These are phyloP conservation scores for Petaurus breviceps DNA, from an alignment of 2,113 vertebrate genomes.

Conservation along the genomic window DNA sequence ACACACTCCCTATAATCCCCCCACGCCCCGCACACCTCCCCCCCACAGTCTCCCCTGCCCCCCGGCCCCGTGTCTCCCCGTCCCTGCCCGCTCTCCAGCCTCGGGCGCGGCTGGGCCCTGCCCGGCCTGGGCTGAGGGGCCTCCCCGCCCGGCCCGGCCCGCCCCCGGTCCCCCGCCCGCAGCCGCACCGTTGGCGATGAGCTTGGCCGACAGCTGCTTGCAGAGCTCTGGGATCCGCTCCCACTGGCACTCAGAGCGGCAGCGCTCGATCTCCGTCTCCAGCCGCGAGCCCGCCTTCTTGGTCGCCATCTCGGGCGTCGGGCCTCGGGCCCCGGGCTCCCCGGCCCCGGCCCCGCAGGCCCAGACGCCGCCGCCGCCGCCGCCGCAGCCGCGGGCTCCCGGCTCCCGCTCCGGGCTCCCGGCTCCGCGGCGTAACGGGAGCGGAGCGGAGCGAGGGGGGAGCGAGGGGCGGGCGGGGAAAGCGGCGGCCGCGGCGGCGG, in stretches of 20 bases:
- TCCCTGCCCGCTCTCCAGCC: conserved; percentile 20
- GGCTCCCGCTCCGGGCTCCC: conserved; percentile 52
- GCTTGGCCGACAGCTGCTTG: conserved; percentile 92
- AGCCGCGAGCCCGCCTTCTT: conserved; percentile 94
- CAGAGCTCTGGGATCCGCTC: conserved; percentile 94
- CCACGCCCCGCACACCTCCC: not conserved
- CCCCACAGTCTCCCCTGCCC: not conserved
- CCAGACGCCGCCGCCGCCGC: conserved; percentile 52
- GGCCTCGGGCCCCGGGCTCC: conserved; percentile 40
- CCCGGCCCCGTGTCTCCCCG: not conserved
- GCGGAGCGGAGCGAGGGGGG: conserved; percentile 64
- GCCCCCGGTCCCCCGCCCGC: conserved; percentile 6
- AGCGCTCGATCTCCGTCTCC: conserved; percentile 95
- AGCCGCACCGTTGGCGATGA: conserved; percentile 89
- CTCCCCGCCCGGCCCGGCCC: not conserved
- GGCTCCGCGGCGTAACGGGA: conserved; percentile 77
- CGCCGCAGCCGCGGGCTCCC: conserved; percentile 24
- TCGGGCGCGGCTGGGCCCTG: not conserved
- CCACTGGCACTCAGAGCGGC: conserved; percentile 93
- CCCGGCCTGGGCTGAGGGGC: not conserved
- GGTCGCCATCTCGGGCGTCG: conserved; percentile 88
- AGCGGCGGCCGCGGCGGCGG: conserved; percentile 41
- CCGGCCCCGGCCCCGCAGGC: conserved; percentile 37
- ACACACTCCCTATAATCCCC: not conserved
- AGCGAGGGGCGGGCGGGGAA: not conserved